Percentiles rank a stretch among this genome's conserved stretches.
Evolutionary conservation across 2,888 invertebrate species (phyloP).

Genomic region (Taphrorychus bicolor): DNA sequence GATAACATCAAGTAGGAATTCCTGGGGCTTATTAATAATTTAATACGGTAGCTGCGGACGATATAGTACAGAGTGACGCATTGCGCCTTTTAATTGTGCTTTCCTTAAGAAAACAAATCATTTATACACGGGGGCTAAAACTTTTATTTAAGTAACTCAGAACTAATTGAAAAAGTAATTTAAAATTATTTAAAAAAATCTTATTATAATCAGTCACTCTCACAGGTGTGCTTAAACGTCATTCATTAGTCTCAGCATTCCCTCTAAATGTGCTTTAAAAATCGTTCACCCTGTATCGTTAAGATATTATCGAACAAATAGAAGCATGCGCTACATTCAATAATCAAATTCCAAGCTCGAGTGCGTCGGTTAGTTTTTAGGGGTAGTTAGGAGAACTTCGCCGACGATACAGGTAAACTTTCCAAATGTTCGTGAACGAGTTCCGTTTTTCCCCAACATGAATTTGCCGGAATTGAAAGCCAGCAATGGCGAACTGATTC

Average conservation of each 20-base stretch:
- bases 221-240: too few relatives aligned
- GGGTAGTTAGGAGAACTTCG: slow-evolving; percentile 30
- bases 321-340: slow-evolving; percentile 51
- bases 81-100: slow-evolving; percentile 25
- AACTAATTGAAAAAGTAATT: too few relatives aligned
- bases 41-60: background rate
- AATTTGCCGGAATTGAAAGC: slow-evolving; percentile 31
- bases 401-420: slow-evolving; percentile 16
- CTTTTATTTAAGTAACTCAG: too few relatives aligned
- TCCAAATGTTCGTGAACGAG: slow-evolving; percentile 19
- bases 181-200: too few relatives aligned
- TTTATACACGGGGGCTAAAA: background rate
- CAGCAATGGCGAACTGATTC: slow-evolving; percentile 48
- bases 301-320: slow-evolving; percentile 54
- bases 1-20: slow-evolving; percentile 8
- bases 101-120: background rate
- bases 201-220: too few relatives aligned
- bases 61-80: slow-evolving; percentile 39
- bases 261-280: slow-evolving; percentile 1
- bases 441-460: slow-evolving; percentile 16
- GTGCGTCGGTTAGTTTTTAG: slow-evolving; percentile 16
- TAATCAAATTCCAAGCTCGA: slow-evolving; percentile 17
- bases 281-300: slow-evolving; percentile 12
- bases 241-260: too few relatives aligned
- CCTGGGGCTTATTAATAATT: slow-evolving; percentile 7